Percentiles rank a stretch among this genome's conserved stretches.
These are phyloP conservation scores for Machimus rusticus DNA, from an alignment of 2,888 invertebrate genomes.

Conservation along the genomic window DNA sequence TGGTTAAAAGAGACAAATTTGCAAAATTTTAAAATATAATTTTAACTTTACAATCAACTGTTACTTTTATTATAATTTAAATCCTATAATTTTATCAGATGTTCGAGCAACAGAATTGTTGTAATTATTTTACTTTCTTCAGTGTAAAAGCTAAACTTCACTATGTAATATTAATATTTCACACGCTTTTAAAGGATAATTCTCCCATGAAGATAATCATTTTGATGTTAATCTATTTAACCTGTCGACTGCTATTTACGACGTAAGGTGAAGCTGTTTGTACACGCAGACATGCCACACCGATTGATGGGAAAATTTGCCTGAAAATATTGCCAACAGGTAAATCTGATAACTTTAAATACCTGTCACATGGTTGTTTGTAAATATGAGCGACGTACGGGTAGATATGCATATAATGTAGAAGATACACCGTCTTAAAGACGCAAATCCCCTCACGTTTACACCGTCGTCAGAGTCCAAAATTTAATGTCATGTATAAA, in stretches of 20 bases:
- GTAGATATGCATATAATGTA: background rate
- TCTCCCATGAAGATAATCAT: background rate
- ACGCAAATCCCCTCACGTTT: background rate
- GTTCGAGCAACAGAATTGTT: no score
- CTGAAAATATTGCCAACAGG: background rate
- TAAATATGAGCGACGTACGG: background rate
- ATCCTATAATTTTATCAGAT: no score
- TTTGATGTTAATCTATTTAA: background rate
- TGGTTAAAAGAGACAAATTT: no score
- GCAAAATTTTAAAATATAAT: no score
- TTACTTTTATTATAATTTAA: no score
- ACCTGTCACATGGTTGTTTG: background rate
- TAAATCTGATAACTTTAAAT: background rate
- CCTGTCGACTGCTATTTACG: background rate
- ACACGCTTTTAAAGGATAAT: background rate
- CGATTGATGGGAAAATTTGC: background rate
- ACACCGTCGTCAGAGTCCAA: background rate
- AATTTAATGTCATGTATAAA: background rate
- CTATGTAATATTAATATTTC: background rate
- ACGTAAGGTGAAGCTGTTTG: background rate
- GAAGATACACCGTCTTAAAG: background rate
- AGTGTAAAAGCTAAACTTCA: background rate
- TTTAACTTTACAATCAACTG: no score
- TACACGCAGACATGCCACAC: background rate
- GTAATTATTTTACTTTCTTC: background rate